Base-by-base conservation (phyloP, 2,888 invertebrate species). In the Hofmannophila pseudospretella region DNA sequence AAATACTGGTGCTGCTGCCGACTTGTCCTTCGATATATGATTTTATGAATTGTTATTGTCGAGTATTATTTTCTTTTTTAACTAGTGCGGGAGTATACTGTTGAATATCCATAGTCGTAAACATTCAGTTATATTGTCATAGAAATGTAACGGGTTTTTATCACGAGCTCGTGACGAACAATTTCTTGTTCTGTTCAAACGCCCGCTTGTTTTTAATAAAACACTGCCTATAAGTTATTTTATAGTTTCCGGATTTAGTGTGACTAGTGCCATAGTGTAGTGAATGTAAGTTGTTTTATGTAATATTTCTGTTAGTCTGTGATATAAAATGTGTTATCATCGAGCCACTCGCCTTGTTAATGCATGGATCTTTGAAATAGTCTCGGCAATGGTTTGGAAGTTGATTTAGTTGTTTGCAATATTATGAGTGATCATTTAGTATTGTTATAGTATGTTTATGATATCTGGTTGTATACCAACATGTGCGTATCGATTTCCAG, bases 251-350 rank as follows among this genome's bases (percentile, higher is more conserved):
- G 67, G 53, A 66, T 49, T 70, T 73, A 76, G 75, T 71, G 50
- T 56, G 57, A 57, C 67, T 80, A 82, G 85, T 85, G 85, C 85
- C 85, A 85, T 84, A 80, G 62, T 64, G 73, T 80, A 85, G 77
- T 72, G 69, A 65, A 63, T 67, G 61, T 75, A 70, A 66, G 69
- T 67, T 67, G 50, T 68, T 56, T 54, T 64, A 54, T 63, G 55
- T 67, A 65, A 69, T 69, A 57, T 64, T 82, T 84, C 70, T 63
- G 72, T 80, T 85, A 81, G 82, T 78, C 86, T 85, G 85, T 85
- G 86, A 85, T 85, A 84, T 73, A 58, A 63, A 59, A 66, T 66
- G 66, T 67, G 72, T 65, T 54, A 62, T 69, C 67, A 73, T 68
- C 65, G 69, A 77, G 66, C 60, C 44, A 60, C 67, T 74, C 71